Evolutionary conservation across 1,140 invertebrate genomes (phyloP).

Genomic region (Microplitis mediator): DNA sequence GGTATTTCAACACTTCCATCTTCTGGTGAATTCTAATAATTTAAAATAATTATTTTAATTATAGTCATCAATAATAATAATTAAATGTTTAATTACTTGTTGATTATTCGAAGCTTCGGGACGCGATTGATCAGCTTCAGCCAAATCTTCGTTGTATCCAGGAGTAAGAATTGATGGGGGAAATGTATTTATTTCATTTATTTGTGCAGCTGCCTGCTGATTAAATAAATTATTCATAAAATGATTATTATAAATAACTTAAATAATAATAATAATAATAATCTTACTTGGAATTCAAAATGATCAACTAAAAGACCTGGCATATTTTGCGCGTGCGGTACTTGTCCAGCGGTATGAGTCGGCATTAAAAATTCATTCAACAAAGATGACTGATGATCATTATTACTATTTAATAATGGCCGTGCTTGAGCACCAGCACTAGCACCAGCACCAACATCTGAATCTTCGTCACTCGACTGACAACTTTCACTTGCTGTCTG

Average conservation of each 20-base stretch:
- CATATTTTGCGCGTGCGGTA: slow-evolving; percentile 29
- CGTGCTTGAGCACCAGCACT: slow-evolving; percentile 33
- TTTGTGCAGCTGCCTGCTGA: slow-evolving; percentile 28
- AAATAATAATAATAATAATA: neutral
- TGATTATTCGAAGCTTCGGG: slow-evolving; percentile 46
- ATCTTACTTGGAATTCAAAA: slow-evolving; percentile 41
- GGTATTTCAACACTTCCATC: slow-evolving; percentile 30
- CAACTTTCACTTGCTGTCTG: slow-evolving; percentile 51
- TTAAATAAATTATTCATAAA: neutral
- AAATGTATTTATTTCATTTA: slow-evolving; percentile 26
- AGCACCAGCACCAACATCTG: slow-evolving; percentile 38
- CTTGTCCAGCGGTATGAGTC: slow-evolving; percentile 35
- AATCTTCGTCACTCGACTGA: slow-evolving; percentile 55
- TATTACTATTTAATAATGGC: slow-evolving; percentile 30
- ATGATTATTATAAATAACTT: neutral
- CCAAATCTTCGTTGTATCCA: slow-evolving; percentile 60
- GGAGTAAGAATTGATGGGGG: slow-evolving; percentile 35
- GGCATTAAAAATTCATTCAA: slow-evolving; percentile 39
- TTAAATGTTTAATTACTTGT: slow-evolving; percentile 36
- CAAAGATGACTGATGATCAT: slow-evolving; percentile 37
- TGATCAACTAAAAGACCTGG: slow-evolving; percentile 38
- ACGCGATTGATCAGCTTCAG: slow-evolving; percentile 63
- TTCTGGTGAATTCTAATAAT: slow-evolving; percentile 27
- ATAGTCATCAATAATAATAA: neutral
- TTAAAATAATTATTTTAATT: slow-evolving; percentile 3